phyloP scores from a whole-genome alignment of 1,140 invertebrate genomes.

The Ylistrum balloti region DNA sequence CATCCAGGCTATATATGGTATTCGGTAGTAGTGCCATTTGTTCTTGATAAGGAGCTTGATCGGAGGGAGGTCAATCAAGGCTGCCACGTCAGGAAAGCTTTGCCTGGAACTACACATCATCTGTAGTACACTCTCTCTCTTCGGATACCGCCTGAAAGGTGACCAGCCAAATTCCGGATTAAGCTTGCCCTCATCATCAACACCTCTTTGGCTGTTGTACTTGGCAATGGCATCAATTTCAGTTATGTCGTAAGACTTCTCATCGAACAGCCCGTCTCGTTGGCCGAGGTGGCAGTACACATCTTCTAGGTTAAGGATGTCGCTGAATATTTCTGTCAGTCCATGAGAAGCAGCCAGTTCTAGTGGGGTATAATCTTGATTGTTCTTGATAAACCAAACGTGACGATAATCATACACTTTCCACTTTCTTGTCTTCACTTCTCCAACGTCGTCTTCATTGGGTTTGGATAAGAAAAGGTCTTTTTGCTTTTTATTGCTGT shows the following conservation, averaged over 20 bases:
- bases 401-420: neutral
- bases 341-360: constrained; percentile 67
- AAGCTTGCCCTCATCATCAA: constrained; percentile 44
- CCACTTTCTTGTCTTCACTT: neutral
- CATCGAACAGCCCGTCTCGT: constrained; percentile 68
- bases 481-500: neutral
- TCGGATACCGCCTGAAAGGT: neutral
- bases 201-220: constrained; percentile 42
- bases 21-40: constrained; percentile 55
- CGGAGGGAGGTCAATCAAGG: constrained; percentile 49
- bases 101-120: constrained; percentile 24
- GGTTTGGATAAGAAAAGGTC: neutral
- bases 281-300: constrained; percentile 64
- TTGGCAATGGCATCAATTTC: constrained; percentile 62
- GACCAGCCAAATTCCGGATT: neutral
- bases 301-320: constrained; percentile 67
- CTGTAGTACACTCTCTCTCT: neutral
- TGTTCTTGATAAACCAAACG: constrained; percentile 71
- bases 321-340: constrained; percentile 65
- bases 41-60: constrained; percentile 51
- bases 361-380: constrained; percentile 62
- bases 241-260: constrained; percentile 68
- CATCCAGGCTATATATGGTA: constrained; percentile 48
- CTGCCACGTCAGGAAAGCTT: constrained; percentile 46
- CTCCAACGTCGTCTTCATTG: neutral